Evolutionary conservation across 2,113 vertebrate genomes (phyloP).

Genomic region (Serinus canaria): DNA sequence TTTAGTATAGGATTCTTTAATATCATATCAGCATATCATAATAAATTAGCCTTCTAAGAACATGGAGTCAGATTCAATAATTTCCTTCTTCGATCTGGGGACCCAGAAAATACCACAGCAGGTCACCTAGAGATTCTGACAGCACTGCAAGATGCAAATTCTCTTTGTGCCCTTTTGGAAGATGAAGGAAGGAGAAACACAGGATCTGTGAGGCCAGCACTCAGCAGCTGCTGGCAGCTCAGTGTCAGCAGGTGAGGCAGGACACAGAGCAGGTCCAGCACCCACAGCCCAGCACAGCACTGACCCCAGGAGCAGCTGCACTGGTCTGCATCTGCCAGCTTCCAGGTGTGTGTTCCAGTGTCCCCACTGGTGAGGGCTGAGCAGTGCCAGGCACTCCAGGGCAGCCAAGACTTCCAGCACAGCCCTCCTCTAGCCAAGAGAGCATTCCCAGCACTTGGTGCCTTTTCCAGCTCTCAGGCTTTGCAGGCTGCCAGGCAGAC

Average conservation of each 20-base stretch:
- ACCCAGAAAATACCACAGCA: no score
- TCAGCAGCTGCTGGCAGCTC: neutral
- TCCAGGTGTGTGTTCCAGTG: neutral
- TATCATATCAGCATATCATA: no score
- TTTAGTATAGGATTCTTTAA: no score
- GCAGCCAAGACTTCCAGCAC: neutral
- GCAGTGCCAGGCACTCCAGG: rapidly evolving
- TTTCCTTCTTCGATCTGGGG: no score
- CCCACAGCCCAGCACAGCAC: rapidly evolving
- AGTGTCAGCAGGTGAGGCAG: neutral
- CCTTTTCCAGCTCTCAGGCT: neutral
- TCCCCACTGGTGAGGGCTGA: neutral
- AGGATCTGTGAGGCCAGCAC: neutral
- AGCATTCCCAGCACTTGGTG: neutral
- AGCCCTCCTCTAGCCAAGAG: neutral
- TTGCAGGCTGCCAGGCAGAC: neutral
- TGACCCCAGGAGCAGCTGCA: neutral
- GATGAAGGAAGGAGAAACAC: neutral
- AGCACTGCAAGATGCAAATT: neutral
- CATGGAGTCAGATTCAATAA: no score
- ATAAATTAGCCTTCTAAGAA: no score
- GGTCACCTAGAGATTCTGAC: neutral
- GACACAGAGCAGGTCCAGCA: neutral
- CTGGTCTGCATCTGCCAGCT: neutral
- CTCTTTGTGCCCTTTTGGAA: neutral